Percentiles rank a stretch among this genome's conserved stretches.
Conservation (phyloP, 2,113 vertebrate genomes). For the Rhineura floridana region DNA sequence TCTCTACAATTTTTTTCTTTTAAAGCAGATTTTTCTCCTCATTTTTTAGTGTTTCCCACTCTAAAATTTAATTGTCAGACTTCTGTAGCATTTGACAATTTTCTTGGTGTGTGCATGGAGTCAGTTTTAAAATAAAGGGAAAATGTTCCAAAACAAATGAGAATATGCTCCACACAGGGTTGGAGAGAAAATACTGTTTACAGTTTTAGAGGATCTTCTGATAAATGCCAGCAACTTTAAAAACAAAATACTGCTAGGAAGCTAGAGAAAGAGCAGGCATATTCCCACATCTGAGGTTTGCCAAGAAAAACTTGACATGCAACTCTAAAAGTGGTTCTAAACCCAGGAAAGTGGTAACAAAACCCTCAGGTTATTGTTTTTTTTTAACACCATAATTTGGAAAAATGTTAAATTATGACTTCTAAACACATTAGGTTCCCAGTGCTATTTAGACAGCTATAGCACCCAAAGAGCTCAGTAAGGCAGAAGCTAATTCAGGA, state of each 20-base stretch:
- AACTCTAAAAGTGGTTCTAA: neutral
- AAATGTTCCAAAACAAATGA: neutral
- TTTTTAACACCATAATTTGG: neutral
- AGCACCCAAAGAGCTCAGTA: neutral
- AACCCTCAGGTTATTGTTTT: neutral
- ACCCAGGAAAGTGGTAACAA: neutral
- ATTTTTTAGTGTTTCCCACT: neutral
- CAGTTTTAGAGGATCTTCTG: neutral
- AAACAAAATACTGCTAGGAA: neutral
- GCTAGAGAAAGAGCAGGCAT: neutral
- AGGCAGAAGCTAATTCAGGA: neutral
- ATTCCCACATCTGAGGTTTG: neutral
- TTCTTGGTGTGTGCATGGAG: neutral
- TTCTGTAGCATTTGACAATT: neutral
- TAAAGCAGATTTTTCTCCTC: neutral
- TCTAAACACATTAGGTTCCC: neutral
- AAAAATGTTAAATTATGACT: neutral
- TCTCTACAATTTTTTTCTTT: neutral
- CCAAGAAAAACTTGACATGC: conserved; percentile 10
- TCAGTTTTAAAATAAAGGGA: neutral
- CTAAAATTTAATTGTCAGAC: conserved; percentile 1
- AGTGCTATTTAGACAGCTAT: neutral
- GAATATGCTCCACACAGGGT: neutral
- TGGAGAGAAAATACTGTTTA: neutral
- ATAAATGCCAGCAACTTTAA: neutral